A percentile compares a stretch with the other conserved stretches of the same genome.
These are phyloP conservation scores for Drosophila multiciliata DNA, from an alignment of 2,888 invertebrate species.

Conservation along the genomic window DNA sequence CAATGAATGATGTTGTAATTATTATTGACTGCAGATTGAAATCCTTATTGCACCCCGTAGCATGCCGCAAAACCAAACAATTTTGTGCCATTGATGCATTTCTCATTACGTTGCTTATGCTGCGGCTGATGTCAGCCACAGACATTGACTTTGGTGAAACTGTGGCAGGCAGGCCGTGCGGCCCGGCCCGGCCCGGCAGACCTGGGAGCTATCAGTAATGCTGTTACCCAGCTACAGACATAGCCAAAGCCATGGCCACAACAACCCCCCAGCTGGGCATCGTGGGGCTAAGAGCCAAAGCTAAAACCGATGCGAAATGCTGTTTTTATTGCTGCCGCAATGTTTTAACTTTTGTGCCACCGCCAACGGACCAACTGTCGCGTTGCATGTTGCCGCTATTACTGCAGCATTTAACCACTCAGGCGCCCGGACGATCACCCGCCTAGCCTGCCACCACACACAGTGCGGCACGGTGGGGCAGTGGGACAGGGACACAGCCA, in stretches of 20 bases:
- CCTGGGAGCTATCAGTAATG: constrained; percentile 63
- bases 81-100: constrained; percentile 66
- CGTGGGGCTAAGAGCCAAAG: constrained; percentile 28
- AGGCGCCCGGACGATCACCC: constrained; percentile 48
- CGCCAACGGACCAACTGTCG: constrained; percentile 61
- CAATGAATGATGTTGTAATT: constrained; percentile 26
- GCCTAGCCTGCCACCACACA: constrained; percentile 3
- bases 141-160: constrained; percentile 75
- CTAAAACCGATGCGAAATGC: constrained; percentile 56
- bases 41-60: constrained; percentile 18
- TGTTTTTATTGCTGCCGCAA: constrained; percentile 80
- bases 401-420: constrained; percentile 80
- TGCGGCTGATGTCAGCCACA: constrained; percentile 61
- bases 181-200: background rate
- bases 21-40: constrained; percentile 29
- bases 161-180: constrained; percentile 52
- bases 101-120: constrained; percentile 55
- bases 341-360: constrained; percentile 74
- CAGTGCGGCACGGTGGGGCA: constrained; percentile 32
- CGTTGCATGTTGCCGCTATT: constrained; percentile 80
- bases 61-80: constrained; percentile 37
- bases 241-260: constrained; percentile 41
- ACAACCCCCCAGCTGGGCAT: constrained; percentile 21
- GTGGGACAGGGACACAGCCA: constrained; percentile 55
- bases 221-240: constrained; percentile 38